These are phyloP conservation scores for Ditylenchus dipsaci DNA, from an alignment of 1,140 invertebrate species.

Conservation along the genomic window DNA sequence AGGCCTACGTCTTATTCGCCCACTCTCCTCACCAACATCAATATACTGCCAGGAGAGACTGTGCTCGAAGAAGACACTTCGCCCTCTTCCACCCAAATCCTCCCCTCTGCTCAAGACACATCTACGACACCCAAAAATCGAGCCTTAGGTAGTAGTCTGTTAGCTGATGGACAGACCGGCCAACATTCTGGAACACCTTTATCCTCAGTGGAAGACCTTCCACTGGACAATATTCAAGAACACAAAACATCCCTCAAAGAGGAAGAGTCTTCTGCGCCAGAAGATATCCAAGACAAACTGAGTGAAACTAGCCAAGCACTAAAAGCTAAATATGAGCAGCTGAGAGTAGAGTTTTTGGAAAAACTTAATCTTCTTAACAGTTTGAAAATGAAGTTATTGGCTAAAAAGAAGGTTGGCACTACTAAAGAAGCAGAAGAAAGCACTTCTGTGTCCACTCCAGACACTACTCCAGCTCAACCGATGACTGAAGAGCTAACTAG, in stretches of 20 bases:
- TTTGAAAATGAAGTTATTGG: background rate
- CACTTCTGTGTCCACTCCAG: background rate
- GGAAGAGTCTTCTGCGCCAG: too few relatives aligned
- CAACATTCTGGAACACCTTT: background rate
- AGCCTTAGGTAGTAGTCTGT: background rate
- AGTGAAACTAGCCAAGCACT: background rate
- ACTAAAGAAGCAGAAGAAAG: background rate
- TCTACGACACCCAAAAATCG: too few relatives aligned
- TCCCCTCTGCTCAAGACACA: too few relatives aligned
- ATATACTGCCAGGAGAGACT: conserved; percentile 16
- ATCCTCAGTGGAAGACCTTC: too few relatives aligned
- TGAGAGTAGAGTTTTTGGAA: background rate
- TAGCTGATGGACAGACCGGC: background rate
- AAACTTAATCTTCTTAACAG: background rate
- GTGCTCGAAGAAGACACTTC: too few relatives aligned
- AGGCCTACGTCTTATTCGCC: conserved; percentile 8
- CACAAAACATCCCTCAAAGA: too few relatives aligned
- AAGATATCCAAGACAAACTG: background rate
- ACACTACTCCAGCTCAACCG: background rate
- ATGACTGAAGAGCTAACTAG: background rate
- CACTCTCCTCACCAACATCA: conserved; percentile 21
- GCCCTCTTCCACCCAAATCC: too few relatives aligned
- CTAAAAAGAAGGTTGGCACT: background rate
- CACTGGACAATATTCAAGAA: too few relatives aligned
- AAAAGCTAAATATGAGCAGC: background rate